Evolutionary conservation across 2,888 invertebrate species (phyloP).

Genomic region (Norana najaformis): DNA sequence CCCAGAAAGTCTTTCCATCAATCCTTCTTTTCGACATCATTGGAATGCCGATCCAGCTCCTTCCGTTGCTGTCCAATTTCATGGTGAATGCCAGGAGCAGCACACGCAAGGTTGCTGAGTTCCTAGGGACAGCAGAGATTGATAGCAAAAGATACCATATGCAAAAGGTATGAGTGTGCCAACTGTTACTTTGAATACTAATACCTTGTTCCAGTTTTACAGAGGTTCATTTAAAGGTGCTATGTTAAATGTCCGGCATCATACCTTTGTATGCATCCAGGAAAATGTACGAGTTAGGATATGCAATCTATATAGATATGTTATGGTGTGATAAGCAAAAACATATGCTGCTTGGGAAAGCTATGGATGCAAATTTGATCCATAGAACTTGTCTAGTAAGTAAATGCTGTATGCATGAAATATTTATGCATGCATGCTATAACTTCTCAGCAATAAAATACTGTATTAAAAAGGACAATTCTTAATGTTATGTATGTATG

Average conservation of each 20-base stretch:
- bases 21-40: constrained; percentile 82
- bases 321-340: too few species aligned
- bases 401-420: too few species aligned
- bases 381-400: too few species aligned
- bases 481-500: constrained; percentile 13
- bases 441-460: too few species aligned
- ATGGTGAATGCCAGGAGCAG: constrained; percentile 69
- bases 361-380: too few species aligned
- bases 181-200: not conserved
- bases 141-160: constrained; percentile 33
- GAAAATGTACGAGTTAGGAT: too few species aligned
- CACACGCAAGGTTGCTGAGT: constrained; percentile 74
- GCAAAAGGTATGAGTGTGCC: constrained; percentile 28
- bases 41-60: constrained; percentile 77
- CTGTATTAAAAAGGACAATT: too few species aligned
- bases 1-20: constrained; percentile 77
- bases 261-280: too few species aligned
- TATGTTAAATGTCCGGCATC: too few species aligned
- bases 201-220: not conserved
- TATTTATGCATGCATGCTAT: too few species aligned
- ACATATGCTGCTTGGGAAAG: too few species aligned
- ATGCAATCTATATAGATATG: too few species aligned
- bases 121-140: constrained; percentile 62
- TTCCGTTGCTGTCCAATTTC: constrained; percentile 80
- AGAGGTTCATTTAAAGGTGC: not conserved